A percentile compares a stretch with the other conserved stretches of the same genome.
phyloP scores from a whole-genome alignment of 2,113 vertebrate species.

The Hiodon alosoides region DNA sequence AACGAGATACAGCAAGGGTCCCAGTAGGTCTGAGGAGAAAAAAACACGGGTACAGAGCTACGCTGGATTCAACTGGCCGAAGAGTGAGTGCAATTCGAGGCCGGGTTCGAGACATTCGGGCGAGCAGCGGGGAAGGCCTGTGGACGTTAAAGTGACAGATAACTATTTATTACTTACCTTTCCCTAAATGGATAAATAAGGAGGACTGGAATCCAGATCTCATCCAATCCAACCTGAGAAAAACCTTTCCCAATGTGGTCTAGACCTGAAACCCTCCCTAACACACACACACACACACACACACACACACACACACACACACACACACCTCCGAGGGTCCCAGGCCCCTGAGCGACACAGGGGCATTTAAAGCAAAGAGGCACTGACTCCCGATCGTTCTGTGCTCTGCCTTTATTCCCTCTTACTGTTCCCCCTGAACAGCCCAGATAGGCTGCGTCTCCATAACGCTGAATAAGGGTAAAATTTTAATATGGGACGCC shows the following conservation, averaged over 20 bases:
- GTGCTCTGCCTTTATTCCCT: neutral
- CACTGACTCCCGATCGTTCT: neutral
- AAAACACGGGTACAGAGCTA: too few relatives aligned
- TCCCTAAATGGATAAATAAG: too few relatives aligned
- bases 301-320: neutral
- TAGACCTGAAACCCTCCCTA: neutral
- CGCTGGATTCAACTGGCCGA: too few relatives aligned
- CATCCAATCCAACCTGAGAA: too few relatives aligned
- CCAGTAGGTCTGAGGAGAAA: too few relatives aligned
- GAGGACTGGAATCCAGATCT: too few relatives aligned
- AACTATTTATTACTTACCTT: too few relatives aligned
- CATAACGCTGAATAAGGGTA: neutral
- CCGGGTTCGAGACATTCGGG: too few relatives aligned
- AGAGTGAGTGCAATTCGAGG: neutral
- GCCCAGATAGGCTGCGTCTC: neutral
- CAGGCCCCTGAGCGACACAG: neutral
- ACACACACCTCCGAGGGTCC: neutral
- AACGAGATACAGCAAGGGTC: neutral
- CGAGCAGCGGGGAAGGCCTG: too few relatives aligned
- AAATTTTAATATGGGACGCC: neutral
- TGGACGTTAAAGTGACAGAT: too few relatives aligned
- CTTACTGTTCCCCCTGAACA: slow-evolving; percentile 2
- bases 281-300: neutral
- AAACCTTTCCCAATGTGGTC: too few relatives aligned
- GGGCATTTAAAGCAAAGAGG: neutral